Base-by-base conservation (phyloP, 2,797 vertebrate species). In the Bovichtus diacanthus region DNA sequence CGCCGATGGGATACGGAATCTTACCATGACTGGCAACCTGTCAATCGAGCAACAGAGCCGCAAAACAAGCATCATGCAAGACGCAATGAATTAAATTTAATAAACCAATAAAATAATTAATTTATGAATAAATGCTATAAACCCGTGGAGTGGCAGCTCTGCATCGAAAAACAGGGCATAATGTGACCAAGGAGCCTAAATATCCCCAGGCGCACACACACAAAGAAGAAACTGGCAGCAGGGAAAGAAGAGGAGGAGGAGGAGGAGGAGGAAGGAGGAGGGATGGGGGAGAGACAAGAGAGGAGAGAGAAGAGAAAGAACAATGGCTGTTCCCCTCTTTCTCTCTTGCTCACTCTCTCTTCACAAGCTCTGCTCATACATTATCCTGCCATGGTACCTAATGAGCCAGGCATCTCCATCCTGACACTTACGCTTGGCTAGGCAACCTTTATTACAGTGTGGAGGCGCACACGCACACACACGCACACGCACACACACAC, bases 1-100 rank as follows among this genome's bases (percentile, higher is more conserved):
- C 88, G 91, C 90, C 91, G 86, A 92, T 89, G 89, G 89, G 88
- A 90, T 90, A 83, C 78, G 87, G 83, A 88, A 92, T 90, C 87
- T 92, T 83, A 87, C 78, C 88, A 91, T 94, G 93, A 95, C 89
- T 94, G 94, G 93, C 94, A 94, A 90, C 91, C 93, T 90, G 92
- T 95, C 94, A 94, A 93, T 91, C 92, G 86, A 82, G 88, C 86
- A 81, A 87, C 88, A 84, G 84, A 88, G 85, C 76, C 60, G 77
- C 88, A 85, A 84, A 91, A 90, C 87, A 91, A 92, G 81, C 80
- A 90, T 84, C 90, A 86, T 68, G 84, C 80, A 87, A 80, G 83
- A 84, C 60, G 86, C 69, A 58, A 84, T 76, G 84, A 92, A 90
- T 91, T 87, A 68, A 85, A 92, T 90, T 84, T 90, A 91, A 92